A percentile compares a stretch with the other conserved stretches of the same genome.
These are phyloP conservation scores for Drosophila ficusphila DNA, from an alignment of 1,140 invertebrate species.

Conservation along the genomic window DNA sequence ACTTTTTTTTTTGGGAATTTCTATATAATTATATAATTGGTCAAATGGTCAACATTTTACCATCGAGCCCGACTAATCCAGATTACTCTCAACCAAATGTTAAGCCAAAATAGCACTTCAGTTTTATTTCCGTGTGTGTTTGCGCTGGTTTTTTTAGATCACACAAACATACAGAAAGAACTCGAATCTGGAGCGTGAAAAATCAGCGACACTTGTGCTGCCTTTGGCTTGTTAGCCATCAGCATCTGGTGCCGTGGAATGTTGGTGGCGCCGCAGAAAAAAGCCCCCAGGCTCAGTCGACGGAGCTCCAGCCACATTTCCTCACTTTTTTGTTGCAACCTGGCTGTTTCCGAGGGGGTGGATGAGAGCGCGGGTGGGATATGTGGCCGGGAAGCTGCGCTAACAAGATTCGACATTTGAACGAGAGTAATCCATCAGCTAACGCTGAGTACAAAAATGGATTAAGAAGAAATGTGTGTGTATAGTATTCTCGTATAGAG, in stretches of 20 bases:
- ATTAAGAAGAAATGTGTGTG: constrained; percentile 59
- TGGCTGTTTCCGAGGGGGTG: background rate
- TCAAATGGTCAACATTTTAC: no score
- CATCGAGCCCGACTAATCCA: no score
- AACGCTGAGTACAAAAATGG: constrained; percentile 73
- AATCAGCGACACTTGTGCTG: constrained; percentile 64
- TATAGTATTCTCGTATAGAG: constrained; percentile 1
- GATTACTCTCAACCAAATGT: no score
- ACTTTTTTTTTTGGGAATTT: no score
- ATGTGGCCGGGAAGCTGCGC: constrained; percentile 37
- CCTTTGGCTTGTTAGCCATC: constrained; percentile 63
- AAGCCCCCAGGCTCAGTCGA: constrained; percentile 40
- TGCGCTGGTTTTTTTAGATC: constrained; percentile 1
- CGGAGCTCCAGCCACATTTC: constrained; percentile 23
- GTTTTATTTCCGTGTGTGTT: background rate
- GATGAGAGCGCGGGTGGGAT: background rate
- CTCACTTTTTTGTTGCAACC: constrained; percentile 18
- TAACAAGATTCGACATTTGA: constrained; percentile 81
- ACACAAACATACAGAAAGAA: constrained; percentile 9
- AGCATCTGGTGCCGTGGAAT: constrained; percentile 60
- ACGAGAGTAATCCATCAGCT: constrained; percentile 79
- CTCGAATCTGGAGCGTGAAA: constrained; percentile 69
- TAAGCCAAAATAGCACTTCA: no score
- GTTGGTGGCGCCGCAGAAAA: constrained; percentile 19
- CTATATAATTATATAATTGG: no score